These are phyloP conservation scores for Pachyuromys duprasi DNA, from an alignment of 2,797 vertebrate species.

Conservation along the genomic window DNA sequence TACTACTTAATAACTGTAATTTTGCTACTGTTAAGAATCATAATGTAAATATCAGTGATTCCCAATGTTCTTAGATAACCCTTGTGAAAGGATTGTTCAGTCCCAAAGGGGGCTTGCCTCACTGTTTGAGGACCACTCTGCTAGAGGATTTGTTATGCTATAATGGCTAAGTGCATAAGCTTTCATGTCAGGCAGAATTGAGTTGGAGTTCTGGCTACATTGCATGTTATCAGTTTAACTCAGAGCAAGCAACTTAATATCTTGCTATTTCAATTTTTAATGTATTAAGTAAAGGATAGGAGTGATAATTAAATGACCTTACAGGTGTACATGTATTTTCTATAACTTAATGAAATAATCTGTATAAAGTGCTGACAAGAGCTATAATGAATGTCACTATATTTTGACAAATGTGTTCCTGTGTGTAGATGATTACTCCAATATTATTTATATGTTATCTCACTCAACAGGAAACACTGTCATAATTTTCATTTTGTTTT, in stretches of 20 bases:
- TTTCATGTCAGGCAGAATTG: constrained; percentile 25
- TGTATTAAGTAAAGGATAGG: constrained; percentile 41
- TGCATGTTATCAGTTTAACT: background rate
- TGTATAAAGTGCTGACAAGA: background rate
- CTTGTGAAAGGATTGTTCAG: background rate
- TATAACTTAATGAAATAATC: constrained; percentile 34
- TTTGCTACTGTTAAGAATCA: background rate
- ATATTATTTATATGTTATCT: background rate
- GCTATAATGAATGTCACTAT: background rate
- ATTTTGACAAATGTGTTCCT: background rate
- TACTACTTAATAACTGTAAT: background rate
- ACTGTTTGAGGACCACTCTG: background rate
- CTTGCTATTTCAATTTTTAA: constrained; percentile 8
- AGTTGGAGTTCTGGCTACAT: background rate
- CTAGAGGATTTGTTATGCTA: background rate
- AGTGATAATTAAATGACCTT: constrained; percentile 6
- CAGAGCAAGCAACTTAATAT: background rate
- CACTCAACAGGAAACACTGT: background rate
- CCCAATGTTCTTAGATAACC: background rate
- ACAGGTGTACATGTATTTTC: background rate
- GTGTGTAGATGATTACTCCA: background rate
- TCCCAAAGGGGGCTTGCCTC: background rate
- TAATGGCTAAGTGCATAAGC: background rate
- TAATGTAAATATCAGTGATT: background rate
- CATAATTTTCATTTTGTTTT: constrained; percentile 37